Percentiles rank a stretch among this genome's conserved stretches.
These are phyloP conservation scores for Caenorhabditis elegans DNA, from an alignment of 1,140 invertebrate genomes.

Conservation along the genomic window WBcel235 BX284605.5:7217501-7218000, in stretches of 20 bases:
- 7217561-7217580: too few species aligned
- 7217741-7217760: slow-evolving; percentile 91
- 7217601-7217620: too few species aligned
- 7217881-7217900: neutral
- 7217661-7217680: neutral
- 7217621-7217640: too few species aligned
- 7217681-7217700: slow-evolving; percentile 71
- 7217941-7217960: slow-evolving; percentile 14
- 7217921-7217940: neutral
- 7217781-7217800: slow-evolving; percentile 75
- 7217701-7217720: slow-evolving; percentile 88
- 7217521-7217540: too few species aligned
- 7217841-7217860: slow-evolving; percentile 80
- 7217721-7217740: slow-evolving; percentile 86
- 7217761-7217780: slow-evolving; percentile 70
- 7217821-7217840: slow-evolving; percentile 80
- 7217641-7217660: too few species aligned
- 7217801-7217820: slow-evolving; percentile 82
- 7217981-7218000: neutral
- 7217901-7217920: neutral
- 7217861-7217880: neutral
- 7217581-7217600: too few species aligned
- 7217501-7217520: too few species aligned
- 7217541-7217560: too few species aligned
- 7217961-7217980: neutral